phyloP scores from a whole-genome alignment of 2,888 invertebrate species.

The Cryptocheilus praepositus region DNA sequence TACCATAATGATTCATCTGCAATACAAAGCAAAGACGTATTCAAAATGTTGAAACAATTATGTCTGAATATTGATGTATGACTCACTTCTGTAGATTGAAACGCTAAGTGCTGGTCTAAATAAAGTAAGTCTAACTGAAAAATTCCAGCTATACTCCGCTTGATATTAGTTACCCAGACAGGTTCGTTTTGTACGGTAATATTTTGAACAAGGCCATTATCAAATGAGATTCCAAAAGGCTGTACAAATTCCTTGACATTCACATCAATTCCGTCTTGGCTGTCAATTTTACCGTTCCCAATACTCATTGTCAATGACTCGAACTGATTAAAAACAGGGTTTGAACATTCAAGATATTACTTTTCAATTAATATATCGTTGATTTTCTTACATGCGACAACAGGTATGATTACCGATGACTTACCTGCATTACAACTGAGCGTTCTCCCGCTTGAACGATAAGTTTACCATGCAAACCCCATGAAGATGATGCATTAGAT shows the following conservation, averaged over 20 bases:
- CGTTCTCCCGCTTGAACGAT: constrained; percentile 59
- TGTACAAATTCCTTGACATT: constrained; percentile 61
- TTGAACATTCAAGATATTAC: background rate
- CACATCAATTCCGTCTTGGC: constrained; percentile 39
- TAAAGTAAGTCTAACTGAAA: constrained; percentile 78
- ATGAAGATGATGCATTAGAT: constrained; percentile 66
- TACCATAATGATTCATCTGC: constrained; percentile 72
- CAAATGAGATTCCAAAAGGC: constrained; percentile 65
- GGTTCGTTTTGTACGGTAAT: constrained; percentile 75
- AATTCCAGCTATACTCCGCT: constrained; percentile 81
- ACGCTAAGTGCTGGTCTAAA: constrained; percentile 63
- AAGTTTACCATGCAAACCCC: constrained; percentile 65
- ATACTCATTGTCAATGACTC: constrained; percentile 60
- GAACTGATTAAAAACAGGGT: constrained; percentile 53
- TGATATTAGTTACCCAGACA: constrained; percentile 82
- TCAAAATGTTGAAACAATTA: constrained; percentile 2
- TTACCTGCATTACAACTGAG: constrained; percentile 62
- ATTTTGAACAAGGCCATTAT: constrained; percentile 64
- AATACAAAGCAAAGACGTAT: constrained; percentile 18
- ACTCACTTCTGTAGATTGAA: constrained; percentile 67
- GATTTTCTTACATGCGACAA: background rate
- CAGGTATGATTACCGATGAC: constrained; percentile 10
- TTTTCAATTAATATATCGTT: background rate
- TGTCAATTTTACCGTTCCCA: constrained; percentile 61
- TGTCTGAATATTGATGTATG: background rate